Evolutionary conservation across 2,113 vertebrate species (phyloP).

Genomic region (Saguinus midas): DNA sequence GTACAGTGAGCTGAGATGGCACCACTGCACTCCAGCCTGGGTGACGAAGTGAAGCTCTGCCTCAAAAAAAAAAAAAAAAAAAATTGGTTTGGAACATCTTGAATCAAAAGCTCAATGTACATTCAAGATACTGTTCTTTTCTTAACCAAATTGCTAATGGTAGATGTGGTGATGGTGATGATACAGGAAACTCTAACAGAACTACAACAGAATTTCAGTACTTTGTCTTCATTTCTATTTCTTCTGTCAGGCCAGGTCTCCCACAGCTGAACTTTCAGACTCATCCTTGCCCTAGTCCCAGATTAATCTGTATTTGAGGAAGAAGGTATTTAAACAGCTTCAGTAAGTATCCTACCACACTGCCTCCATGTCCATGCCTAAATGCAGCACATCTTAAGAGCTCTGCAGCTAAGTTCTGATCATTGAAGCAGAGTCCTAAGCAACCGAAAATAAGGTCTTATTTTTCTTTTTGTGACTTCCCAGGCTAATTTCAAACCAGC

Average conservation of each 20-base stretch:
- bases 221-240: background rate
- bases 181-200: background rate
- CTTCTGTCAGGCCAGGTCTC: background rate
- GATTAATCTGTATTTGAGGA: background rate
- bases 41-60: no score
- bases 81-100: background rate
- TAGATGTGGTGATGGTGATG: background rate
- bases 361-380: background rate
- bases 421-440: background rate
- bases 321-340: background rate
- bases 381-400: background rate
- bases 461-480: background rate
- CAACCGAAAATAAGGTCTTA: background rate
- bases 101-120: background rate
- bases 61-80: no score
- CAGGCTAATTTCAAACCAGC: background rate
- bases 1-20: no score
- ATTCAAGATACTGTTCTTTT: background rate
- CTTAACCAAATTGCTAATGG: background rate
- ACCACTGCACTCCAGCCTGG: no score
- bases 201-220: background rate
- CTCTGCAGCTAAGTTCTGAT: background rate
- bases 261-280: background rate
- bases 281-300: background rate
- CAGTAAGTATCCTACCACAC: background rate